A percentile compares a stretch with the other conserved stretches of the same genome.
Evolutionary conservation across 64 coral and sea anemone genomes (phyloP).

Genomic region (Stichodactyla helianthus): DNA sequence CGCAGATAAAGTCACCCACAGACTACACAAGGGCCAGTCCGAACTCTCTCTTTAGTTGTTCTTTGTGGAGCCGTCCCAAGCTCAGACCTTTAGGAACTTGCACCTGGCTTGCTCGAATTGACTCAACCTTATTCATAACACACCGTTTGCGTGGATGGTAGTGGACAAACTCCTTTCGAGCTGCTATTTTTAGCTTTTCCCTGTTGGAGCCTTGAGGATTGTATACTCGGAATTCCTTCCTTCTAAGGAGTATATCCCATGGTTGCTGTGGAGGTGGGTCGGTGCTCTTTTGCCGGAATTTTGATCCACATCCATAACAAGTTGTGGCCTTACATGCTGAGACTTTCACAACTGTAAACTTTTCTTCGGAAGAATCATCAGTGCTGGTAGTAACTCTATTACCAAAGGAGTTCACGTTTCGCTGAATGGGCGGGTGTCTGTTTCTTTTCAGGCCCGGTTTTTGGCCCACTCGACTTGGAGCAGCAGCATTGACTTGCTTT

Average conservation of each 20-base stretch:
- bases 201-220: slow-evolving; percentile 21
- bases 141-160: slow-evolving; percentile 40
- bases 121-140: slow-evolving; percentile 28
- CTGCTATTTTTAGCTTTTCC: slow-evolving; percentile 18
- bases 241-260: slow-evolving; percentile 32
- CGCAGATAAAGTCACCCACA: no score
- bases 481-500: slow-evolving; percentile 6
- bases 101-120: slow-evolving; percentile 24
- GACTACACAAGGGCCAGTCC: slow-evolving; percentile 24
- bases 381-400: neutral
- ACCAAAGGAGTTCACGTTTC: slow-evolving; percentile 2
- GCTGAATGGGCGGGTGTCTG: neutral
- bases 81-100: slow-evolving; percentile 25
- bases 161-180: slow-evolving; percentile 32
- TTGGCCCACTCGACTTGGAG: slow-evolving; percentile 3
- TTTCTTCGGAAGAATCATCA: neutral
- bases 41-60: slow-evolving; percentile 31
- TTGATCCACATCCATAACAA: slow-evolving; percentile 38
- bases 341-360: neutral
- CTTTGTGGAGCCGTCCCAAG: slow-evolving; percentile 21
- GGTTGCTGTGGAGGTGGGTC: slow-evolving; percentile 20
- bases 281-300: slow-evolving; percentile 14
- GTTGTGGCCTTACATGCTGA: slow-evolving; percentile 15
- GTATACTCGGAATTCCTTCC: slow-evolving; percentile 27
- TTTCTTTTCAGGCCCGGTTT: slow-evolving; percentile 19